Evolutionary conservation across 2,113 vertebrate species (phyloP).

Genomic region (Microcebus lehilahytsara): DNA sequence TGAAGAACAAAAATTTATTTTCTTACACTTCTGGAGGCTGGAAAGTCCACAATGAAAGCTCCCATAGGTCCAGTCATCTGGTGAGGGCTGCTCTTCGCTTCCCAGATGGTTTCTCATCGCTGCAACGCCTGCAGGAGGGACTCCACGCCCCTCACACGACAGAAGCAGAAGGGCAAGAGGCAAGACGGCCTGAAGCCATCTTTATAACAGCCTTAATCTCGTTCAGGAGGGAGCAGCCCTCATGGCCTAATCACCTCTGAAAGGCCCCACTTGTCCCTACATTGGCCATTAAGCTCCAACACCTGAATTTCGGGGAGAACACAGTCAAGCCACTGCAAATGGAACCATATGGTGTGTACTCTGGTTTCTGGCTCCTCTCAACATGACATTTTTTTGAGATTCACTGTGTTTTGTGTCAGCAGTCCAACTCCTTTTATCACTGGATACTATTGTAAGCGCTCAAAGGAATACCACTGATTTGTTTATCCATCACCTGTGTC

Average conservation of each 20-base stretch:
- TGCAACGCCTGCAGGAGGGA: not conserved
- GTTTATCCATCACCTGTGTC: not conserved
- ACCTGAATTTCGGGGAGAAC: not conserved
- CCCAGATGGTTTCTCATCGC: no score
- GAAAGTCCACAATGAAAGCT: not conserved
- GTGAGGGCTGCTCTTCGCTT: no score
- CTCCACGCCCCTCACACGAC: not conserved
- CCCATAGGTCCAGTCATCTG: not conserved
- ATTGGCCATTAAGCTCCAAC: not conserved
- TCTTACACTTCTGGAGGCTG: not conserved
- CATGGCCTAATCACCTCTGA: not conserved
- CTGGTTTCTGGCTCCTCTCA: not conserved
- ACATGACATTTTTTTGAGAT: not conserved
- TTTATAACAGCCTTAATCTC: not conserved
- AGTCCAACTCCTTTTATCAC: not conserved
- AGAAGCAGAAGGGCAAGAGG: rapidly evolving
- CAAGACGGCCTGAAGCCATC: rapidly evolving
- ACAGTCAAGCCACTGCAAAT: not conserved
- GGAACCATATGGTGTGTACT: not conserved
- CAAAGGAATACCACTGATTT: not conserved
- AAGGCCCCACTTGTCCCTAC: not conserved
- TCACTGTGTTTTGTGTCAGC: not conserved
- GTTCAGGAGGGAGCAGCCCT: not conserved
- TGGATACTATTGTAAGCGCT: not conserved
- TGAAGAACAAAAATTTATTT: not conserved